Conservation (phyloP, 2,113 vertebrate genomes). For the Oncorhynchus nerka region DNA sequence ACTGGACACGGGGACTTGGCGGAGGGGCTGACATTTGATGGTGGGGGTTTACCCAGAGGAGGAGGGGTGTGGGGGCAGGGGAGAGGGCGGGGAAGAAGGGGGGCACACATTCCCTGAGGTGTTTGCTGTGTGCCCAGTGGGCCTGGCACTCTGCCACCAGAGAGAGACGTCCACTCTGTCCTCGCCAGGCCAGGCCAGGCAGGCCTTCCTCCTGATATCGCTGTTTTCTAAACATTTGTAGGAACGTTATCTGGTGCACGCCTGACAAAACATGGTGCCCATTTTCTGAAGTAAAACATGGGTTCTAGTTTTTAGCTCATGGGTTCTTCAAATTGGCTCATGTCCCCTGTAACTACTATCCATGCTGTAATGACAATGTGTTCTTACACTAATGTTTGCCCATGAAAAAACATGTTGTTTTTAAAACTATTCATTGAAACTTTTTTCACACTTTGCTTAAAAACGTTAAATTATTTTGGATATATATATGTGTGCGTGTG, state of each 20-base stretch:
- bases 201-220: constrained; percentile 55
- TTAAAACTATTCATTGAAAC: not conserved
- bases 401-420: not conserved
- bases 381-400: not conserved
- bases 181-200: constrained; percentile 37
- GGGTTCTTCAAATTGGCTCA: no score
- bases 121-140: constrained; percentile 71
- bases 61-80: constrained; percentile 57
- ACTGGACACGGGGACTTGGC: constrained; percentile 66
- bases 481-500: no score
- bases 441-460: constrained; percentile 2
- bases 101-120: constrained; percentile 71
- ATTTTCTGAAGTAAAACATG: constrained; percentile 55
- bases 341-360: no score
- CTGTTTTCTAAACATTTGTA: constrained; percentile 58
- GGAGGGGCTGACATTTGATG: constrained; percentile 64
- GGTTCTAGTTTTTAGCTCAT: constrained; percentile 44
- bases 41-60: constrained; percentile 61
- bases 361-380: no score
- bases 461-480: not conserved
- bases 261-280: constrained; percentile 52
- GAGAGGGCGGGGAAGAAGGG: constrained; percentile 16
- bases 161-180: constrained; percentile 68
- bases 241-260: constrained; percentile 68
- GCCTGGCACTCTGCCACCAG: constrained; percentile 65